Evolutionary conservation across 2,888 invertebrate species (phyloP).

Genomic region (Peribatodes rhomboidaria): DNA sequence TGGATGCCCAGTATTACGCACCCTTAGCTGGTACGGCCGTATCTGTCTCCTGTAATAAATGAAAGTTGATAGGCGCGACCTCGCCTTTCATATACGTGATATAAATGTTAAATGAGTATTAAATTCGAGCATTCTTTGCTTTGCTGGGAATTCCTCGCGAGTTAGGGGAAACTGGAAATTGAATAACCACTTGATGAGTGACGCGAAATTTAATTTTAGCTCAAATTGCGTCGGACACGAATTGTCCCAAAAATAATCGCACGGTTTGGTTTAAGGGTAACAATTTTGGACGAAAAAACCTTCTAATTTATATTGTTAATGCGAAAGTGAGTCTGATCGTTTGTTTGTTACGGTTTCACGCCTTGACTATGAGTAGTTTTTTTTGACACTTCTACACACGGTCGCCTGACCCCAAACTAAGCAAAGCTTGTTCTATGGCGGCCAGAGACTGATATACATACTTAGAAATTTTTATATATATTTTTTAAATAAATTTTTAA

Average conservation of each 20-base stretch:
- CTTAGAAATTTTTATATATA: too few relatives aligned
- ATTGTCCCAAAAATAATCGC: background rate
- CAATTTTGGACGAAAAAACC: background rate
- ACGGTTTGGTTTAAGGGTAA: background rate
- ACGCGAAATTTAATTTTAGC: conserved; percentile 24
- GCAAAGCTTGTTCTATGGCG: too few relatives aligned
- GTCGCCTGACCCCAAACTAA: too few relatives aligned
- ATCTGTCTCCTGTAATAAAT: conserved; percentile 43
- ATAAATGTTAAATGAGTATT: conserved; percentile 43
- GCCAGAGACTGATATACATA: too few relatives aligned
- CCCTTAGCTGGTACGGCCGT: too few relatives aligned
- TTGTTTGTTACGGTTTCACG: too few relatives aligned
- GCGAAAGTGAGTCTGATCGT: too few relatives aligned
- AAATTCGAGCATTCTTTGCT: conserved; percentile 42
- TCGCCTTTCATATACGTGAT: conserved; percentile 46
- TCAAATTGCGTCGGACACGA: background rate
- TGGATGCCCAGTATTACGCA: too few relatives aligned
- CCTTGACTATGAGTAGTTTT: too few relatives aligned
- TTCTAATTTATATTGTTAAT: too few relatives aligned
- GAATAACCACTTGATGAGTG: conserved; percentile 33
- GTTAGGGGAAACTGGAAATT: conserved; percentile 36
- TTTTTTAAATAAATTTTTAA: too few relatives aligned
- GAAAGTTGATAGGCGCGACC: conserved; percentile 45
- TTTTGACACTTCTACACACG: too few relatives aligned
- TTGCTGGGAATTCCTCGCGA: conserved; percentile 29